Evolutionary conservation across 1,140 invertebrate genomes (phyloP).

Genomic region (Propsilocerus akamusi): DNA sequence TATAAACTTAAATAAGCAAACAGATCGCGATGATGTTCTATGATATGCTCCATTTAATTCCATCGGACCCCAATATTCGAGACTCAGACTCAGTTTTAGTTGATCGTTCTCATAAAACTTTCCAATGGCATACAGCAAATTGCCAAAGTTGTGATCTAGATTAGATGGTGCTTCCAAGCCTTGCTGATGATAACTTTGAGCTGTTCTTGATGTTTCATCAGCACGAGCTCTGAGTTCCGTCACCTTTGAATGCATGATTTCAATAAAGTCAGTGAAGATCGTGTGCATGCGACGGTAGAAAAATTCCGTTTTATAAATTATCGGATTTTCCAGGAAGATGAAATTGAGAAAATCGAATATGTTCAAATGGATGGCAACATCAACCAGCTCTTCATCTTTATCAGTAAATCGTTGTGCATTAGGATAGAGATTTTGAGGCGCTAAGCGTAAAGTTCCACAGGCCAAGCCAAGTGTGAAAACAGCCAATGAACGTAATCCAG

Average conservation of each 20-base stretch:
- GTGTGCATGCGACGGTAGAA: conserved; percentile 68
- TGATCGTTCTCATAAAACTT: conserved; percentile 61
- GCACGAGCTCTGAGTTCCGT: conserved; percentile 57
- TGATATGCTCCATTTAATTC: conserved; percentile 20
- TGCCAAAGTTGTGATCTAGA: conserved; percentile 65
- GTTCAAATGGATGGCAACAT: conserved; percentile 57
- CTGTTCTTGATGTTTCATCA: conserved; percentile 72
- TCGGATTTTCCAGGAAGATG: conserved; percentile 47
- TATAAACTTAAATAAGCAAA: conserved; percentile 80
- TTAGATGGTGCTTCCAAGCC: conserved; percentile 59
- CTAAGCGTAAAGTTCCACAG: conserved; percentile 49
- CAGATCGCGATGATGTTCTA: conserved; percentile 35
- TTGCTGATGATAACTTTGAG: conserved; percentile 60
- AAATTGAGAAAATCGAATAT: conserved; percentile 62
- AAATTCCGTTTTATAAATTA: conserved; percentile 32
- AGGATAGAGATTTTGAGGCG: conserved; percentile 14
- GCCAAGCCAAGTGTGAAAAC: conserved; percentile 66
- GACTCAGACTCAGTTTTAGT: conserved; percentile 43
- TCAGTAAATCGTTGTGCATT: conserved; percentile 27
- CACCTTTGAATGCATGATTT: conserved; percentile 73
- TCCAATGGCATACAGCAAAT: conserved; percentile 57
- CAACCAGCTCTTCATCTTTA: conserved; percentile 56
- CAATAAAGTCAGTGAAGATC: conserved; percentile 81
- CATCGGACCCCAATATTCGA: conserved; percentile 68
- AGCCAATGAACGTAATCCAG: conserved; percentile 48